phyloP scores from a whole-genome alignment of 2,797 vertebrate genomes.

The Anguilla marmorata region DNA sequence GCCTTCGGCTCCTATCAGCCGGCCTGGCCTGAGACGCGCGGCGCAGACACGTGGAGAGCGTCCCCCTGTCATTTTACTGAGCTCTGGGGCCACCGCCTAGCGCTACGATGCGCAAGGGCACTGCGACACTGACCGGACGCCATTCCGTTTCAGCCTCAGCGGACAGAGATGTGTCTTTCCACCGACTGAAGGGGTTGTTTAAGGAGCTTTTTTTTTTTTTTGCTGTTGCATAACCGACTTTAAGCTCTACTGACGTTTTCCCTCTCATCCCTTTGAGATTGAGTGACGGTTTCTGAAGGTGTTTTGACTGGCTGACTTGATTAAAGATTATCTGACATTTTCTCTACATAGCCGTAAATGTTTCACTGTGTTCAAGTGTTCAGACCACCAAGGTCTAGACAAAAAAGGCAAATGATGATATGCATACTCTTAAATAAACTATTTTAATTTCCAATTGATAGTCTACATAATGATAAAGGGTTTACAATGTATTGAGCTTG shows the following conservation, averaged over 20 bases:
- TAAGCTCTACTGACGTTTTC: not conserved
- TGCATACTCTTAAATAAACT: no score
- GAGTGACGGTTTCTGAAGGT: not conserved
- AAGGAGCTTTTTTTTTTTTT: not conserved
- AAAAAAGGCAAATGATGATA: no score
- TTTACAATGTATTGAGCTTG: no score
- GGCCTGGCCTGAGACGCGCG: not conserved
- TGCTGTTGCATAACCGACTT: not conserved
- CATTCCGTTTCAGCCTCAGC: not conserved
- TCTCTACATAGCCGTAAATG: not conserved
- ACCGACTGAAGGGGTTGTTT: not conserved
- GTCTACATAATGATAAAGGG: no score
- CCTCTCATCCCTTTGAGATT: not conserved
- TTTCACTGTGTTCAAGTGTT: not conserved
- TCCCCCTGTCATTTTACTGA: not conserved
- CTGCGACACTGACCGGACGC: not conserved
- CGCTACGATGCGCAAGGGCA: not conserved
- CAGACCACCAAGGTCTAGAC: no score
- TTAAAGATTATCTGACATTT: not conserved
- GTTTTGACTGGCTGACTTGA: not conserved
- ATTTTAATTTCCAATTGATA: no score
- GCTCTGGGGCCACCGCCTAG: not conserved
- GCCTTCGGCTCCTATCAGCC: slow-evolving; percentile 23
- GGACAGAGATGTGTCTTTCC: not conserved
- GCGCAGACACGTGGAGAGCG: not conserved